Evolutionary conservation across 2,888 invertebrate species (phyloP), one percentile per base, ranked within the genome.

Genomic region (Neria commutata): DNA sequence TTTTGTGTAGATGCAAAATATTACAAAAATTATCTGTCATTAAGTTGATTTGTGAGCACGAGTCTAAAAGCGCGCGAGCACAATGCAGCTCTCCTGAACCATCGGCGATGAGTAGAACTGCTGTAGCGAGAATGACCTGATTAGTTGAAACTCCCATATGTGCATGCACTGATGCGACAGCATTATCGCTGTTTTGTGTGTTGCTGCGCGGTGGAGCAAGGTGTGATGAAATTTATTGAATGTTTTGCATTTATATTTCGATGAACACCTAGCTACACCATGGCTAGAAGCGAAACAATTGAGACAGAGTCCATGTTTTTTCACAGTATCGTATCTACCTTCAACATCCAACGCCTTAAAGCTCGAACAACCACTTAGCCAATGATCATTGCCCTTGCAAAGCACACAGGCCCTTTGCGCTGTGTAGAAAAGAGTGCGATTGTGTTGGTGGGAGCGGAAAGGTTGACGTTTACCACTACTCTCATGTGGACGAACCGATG

Each of bases 51-150:
- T 54, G 40, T 1, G 48, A 48, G 2, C 49, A 47, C 17, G 54
- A 58, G n/a, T 54, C 54, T 48, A 54, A 48, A 1, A 60, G 24
- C 11, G 42, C 53, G n/a, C 48, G 33, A 17, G 52, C 47, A 3
- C n/a, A 23, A 19, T 47, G 47, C n/a, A 21, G 21, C 21, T 21
- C 17, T 4, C 24, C 24, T 6, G 17, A 21, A 19, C 23, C n/a
- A 47, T 47, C 24, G 17, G 17, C 6, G 5, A 47, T 17, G 11
- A 47, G 47, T 23, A 47, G 5, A n/a, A 47, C n/a, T 47, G 47
- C 47, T 6, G 23, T 47, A n/a, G 47, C 19, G 5, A 47, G n/a
- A 14, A 47, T 47, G 23, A 23, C 47, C n/a, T 23, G 47, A 5
- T 1, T 47, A n/a, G 2, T 47, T 10, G 23, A 19, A 19, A 6